Percentiles rank a stretch among this genome's conserved stretches.
These are phyloP conservation scores for Trichoplusia ni DNA, from an alignment of 1,140 invertebrate species.

Conservation along the genomic window DNA sequence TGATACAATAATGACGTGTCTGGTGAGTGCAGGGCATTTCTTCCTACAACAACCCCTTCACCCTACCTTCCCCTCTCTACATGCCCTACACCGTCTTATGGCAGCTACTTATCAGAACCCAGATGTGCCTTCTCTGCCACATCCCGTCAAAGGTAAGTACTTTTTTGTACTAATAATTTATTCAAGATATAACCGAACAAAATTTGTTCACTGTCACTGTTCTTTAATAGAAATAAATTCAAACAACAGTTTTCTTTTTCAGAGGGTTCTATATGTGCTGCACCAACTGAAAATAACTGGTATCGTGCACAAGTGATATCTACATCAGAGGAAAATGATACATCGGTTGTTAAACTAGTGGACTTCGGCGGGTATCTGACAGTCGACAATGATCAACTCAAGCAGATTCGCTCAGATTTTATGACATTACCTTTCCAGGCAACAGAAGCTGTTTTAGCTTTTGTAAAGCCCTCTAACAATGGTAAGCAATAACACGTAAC, in stretches of 20 bases:
- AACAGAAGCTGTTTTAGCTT: slow-evolving; percentile 94
- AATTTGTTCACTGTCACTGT: too few relatives aligned
- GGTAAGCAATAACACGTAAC: too few relatives aligned
- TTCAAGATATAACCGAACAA: too few relatives aligned
- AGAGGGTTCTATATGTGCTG: slow-evolving; percentile 94
- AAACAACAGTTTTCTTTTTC: slow-evolving; percentile 26
- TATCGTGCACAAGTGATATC: slow-evolving; percentile 92
- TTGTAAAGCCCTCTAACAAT: slow-evolving; percentile 91
- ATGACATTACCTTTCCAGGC: slow-evolving; percentile 97
- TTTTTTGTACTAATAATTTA: neutral
- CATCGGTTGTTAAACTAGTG: slow-evolving; percentile 93
- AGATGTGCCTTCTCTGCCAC: slow-evolving; percentile 85
- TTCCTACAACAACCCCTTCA: slow-evolving; percentile 97
- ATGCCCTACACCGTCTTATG: slow-evolving; percentile 89
- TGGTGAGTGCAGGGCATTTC: slow-evolving; percentile 92
- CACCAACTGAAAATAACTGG: slow-evolving; percentile 92
- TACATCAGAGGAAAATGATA: slow-evolving; percentile 84
- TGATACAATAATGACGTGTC: slow-evolving; percentile 93
- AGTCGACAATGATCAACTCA: slow-evolving; percentile 87
- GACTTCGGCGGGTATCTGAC: slow-evolving; percentile 96
- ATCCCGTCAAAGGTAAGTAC: slow-evolving; percentile 83
- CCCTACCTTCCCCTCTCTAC: slow-evolving; percentile 92
- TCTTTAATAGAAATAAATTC: too few relatives aligned
- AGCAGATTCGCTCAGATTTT: slow-evolving; percentile 96
- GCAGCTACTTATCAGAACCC: slow-evolving; percentile 84